These are phyloP conservation scores for Prolemur simus DNA, from an alignment of 2,113 vertebrate genomes.

Conservation along the genomic window DNA sequence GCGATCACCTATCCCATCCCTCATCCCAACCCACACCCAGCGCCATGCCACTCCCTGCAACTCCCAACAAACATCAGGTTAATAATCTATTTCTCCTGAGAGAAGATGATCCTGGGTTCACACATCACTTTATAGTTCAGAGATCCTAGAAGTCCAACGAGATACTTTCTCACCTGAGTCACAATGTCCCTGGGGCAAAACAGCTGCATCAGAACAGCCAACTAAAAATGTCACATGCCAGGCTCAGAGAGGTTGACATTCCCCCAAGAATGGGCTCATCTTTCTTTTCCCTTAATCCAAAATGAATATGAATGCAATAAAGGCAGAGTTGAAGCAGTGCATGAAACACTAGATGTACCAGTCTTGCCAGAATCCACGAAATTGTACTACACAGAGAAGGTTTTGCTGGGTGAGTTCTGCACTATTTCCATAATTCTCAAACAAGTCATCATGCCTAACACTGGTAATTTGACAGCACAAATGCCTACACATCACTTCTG, in stretches of 20 bases:
- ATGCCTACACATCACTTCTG: background rate
- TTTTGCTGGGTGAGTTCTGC: background rate
- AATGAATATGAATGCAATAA: background rate
- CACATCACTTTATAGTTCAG: background rate
- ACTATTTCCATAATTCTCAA: background rate
- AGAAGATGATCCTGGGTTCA: background rate
- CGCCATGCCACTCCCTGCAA: accelerated
- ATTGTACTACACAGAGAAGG: accelerated
- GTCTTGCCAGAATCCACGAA: background rate
- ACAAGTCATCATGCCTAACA: background rate
- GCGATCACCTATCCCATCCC: background rate
- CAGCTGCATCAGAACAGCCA: background rate
- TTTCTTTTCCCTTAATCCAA: background rate
- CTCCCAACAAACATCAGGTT: background rate
- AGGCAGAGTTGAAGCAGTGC: background rate
- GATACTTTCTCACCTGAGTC: background rate
- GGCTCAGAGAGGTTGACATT: background rate
- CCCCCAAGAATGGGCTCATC: background rate
- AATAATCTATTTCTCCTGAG: background rate
- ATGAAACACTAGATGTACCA: accelerated
- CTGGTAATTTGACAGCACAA: background rate
- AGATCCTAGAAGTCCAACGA: background rate
- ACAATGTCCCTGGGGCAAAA: background rate
- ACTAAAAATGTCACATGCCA: background rate
- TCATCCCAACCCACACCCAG: background rate